Evolutionary conservation across 2,113 vertebrate genomes (phyloP).

Genomic region (Dascyllus trimaculatus): DNA sequence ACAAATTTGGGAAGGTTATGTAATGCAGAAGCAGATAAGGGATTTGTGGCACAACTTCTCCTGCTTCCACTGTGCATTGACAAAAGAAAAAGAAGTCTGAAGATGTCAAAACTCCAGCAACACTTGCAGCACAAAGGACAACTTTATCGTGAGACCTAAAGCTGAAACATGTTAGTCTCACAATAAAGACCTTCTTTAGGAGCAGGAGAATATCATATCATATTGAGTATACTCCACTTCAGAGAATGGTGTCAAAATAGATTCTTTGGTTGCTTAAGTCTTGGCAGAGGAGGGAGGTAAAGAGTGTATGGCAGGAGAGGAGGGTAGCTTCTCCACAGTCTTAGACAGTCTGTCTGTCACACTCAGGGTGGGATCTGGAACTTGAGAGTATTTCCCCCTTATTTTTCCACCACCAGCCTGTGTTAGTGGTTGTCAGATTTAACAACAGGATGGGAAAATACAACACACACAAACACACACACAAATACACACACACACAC

Average conservation of each 20-base stretch:
- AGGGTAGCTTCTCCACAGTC: conserved; percentile 37
- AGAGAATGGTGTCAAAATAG: conserved; percentile 31
- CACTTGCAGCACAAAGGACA: conserved; percentile 10
- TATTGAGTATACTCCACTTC: conserved; percentile 16
- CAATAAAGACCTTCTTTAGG: conserved; percentile 26
- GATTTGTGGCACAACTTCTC: not conserved
- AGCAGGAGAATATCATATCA: conserved; percentile 10
- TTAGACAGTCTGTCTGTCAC: conserved; percentile 69
- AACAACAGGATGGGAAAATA: conserved; percentile 69
- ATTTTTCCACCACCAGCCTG: conserved; percentile 51
- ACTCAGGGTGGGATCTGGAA: conserved; percentile 60
- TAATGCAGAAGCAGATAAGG: not conserved
- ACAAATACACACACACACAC: conserved; percentile 47
- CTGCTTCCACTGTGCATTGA: not conserved
- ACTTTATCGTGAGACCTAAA: not conserved
- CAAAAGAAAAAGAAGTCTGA: not conserved
- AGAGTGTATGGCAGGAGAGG: conserved; percentile 34
- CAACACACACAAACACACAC: conserved; percentile 52
- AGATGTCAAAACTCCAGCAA: conserved; percentile 20
- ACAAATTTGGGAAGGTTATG: not conserved
- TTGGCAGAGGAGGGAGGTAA: conserved; percentile 45
- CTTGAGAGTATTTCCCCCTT: conserved; percentile 43
- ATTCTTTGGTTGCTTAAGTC: conserved; percentile 32
- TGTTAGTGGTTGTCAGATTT: conserved; percentile 75
- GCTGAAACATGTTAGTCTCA: not conserved